Evolutionary conservation across 2,113 vertebrate genomes (phyloP).

Genomic region (Pachypanchax playfairii): DNA sequence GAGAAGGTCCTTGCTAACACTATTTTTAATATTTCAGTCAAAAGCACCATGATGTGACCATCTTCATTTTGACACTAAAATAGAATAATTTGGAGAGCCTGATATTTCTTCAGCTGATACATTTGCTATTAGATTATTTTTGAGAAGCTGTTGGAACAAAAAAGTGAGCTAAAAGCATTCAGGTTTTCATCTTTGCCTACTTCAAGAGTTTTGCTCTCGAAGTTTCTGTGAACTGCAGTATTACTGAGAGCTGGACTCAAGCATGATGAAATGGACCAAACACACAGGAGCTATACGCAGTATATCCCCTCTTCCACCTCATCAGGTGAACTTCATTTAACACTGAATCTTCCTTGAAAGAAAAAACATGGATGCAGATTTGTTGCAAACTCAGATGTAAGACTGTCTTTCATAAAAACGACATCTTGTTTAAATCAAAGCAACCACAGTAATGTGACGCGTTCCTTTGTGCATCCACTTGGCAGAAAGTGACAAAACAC

Average conservation of each 20-base stretch:
- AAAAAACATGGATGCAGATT: neutral
- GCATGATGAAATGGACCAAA: neutral
- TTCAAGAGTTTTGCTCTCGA: neutral
- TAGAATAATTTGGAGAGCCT: neutral
- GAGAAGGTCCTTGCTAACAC: neutral
- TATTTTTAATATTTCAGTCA: too few relatives aligned
- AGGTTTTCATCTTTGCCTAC: neutral
- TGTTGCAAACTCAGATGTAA: neutral
- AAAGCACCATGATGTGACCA: too few relatives aligned
- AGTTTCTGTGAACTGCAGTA: neutral
- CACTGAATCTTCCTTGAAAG: neutral
- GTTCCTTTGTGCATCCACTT: neutral
- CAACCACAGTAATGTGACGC: neutral
- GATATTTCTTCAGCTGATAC: neutral
- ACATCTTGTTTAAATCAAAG: neutral
- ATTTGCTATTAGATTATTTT: neutral
- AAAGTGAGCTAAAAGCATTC: neutral
- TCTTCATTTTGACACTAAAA: neutral
- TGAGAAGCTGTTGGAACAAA: neutral
- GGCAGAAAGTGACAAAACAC: constrained; percentile 13
- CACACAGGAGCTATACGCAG: too few relatives aligned
- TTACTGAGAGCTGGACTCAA: neutral
- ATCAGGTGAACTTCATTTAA: too few relatives aligned
- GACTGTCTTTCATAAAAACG: constrained; percentile 2
- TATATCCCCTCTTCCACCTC: too few relatives aligned